Evolutionary conservation across 2,888 invertebrate species (phyloP), one percentile per base, ranked within the genome.

Genomic region (Trachelus iudaicus): DNA sequence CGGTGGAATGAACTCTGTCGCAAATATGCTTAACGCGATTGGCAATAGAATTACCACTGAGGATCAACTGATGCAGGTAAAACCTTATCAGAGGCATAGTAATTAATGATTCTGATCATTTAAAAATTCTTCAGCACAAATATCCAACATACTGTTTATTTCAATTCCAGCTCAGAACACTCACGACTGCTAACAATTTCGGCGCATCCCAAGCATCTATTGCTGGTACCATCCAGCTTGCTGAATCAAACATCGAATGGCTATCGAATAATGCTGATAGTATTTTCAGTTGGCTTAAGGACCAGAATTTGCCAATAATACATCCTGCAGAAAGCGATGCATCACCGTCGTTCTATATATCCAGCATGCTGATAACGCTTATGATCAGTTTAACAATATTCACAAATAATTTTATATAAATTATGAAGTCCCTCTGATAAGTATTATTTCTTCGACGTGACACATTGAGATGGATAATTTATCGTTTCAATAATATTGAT

Each of bases 271-370:
- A 15, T 11, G 33, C 40, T 37, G 34, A 31, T 11, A 75, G 33
- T n/a, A 68, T 71, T 34, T 69, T 30, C 3, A 56, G 78, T 68
- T 33, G 56, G 37, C 35, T 76, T 30, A 3, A 9, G 1, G 75
- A 56, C 35, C 30, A 76, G 15, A 31, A 40, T 30, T 75, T 56
- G 23, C 6, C 9, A 23, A 15, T 40, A 40, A 4, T 9, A 9
- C 34, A 6, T 71, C 33, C 13, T 13, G 1, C 0, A 23, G n/a
- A 12, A 75, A 80, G 31, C 11, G 89, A 6, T 56, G 23, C 23
- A 56, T 92, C 92, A 33, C 92, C 93, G 0, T 93, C 94, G 82
- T 91, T 94, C 34, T 89, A 93, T 68, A 92, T 91, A 34, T 91
- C 40, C 23, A 56, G 40, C 23, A 56, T 56, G 40, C 40, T 56